Evolutionary conservation across 1,140 invertebrate genomes (phyloP).

Genomic region (Papilio polyxenes): DNA sequence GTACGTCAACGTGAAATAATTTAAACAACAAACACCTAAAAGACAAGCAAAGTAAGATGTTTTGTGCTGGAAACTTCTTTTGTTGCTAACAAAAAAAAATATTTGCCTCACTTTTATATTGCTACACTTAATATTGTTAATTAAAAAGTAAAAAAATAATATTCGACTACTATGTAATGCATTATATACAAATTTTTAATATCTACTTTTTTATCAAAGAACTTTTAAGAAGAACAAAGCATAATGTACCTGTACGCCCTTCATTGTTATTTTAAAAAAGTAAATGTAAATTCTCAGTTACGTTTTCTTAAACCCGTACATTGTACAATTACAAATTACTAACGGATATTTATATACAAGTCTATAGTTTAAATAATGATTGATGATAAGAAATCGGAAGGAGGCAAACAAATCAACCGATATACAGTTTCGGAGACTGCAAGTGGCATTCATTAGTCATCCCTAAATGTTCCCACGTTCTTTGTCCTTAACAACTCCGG

Average conservation of each 20-base stretch:
- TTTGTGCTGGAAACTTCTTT: not conserved
- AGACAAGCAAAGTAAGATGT: not conserved
- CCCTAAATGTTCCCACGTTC: not conserved
- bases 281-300: too few relatives aligned
- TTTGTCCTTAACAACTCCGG: not conserved
- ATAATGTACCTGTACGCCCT: too few relatives aligned
- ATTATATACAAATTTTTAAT: too few relatives aligned
- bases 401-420: conserved; percentile 2
- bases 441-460: conserved; percentile 15
- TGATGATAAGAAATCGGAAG: conserved; percentile 2
- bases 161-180: too few relatives aligned
- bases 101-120: not conserved
- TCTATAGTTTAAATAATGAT: not conserved
- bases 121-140: not conserved
- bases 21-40: conserved; percentile 26
- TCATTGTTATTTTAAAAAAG: too few relatives aligned
- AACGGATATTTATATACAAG: not conserved
- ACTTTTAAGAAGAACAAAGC: too few relatives aligned
- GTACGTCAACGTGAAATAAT: conserved; percentile 6
- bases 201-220: too few relatives aligned
- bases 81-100: not conserved
- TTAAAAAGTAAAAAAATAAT: not conserved
- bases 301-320: not conserved
- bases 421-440: not conserved
- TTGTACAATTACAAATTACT: not conserved